Conservation (phyloP, 2,888 invertebrate species). For the Stramonita haemastoma region DNA sequence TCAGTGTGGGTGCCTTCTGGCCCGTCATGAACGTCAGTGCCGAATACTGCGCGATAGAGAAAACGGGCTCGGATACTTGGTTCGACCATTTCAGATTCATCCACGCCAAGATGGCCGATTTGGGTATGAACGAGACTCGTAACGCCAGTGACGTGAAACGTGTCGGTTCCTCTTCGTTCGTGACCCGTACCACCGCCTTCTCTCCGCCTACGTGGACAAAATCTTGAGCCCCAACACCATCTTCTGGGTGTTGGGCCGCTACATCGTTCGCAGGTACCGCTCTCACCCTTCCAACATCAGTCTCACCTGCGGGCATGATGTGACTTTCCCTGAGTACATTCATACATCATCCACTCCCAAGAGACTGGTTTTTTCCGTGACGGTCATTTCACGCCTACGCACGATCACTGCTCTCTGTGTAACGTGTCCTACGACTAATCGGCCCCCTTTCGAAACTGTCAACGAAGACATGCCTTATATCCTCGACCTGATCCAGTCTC, state of each 20-base stretch:
- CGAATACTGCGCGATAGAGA: slow-evolving; percentile 30
- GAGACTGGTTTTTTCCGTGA: slow-evolving; percentile 27
- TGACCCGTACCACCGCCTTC: slow-evolving; percentile 56
- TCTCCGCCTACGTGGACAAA: slow-evolving; percentile 46
- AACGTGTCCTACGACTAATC: slow-evolving; percentile 42
- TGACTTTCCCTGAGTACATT: slow-evolving; percentile 56
- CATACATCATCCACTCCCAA: slow-evolving; percentile 43
- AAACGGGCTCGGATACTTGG: slow-evolving; percentile 29
- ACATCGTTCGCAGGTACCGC: slow-evolving; percentile 49
- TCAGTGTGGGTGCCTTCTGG: background rate
- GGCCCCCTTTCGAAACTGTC: slow-evolving; percentile 51
- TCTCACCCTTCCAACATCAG: slow-evolving; percentile 40
- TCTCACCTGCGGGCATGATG: slow-evolving; percentile 58
- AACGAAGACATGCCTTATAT: slow-evolving; percentile 54
- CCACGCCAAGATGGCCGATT: background rate
- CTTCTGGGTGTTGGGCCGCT: slow-evolving; percentile 58
- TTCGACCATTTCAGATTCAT: background rate
- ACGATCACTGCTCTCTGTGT: slow-evolving; percentile 43
- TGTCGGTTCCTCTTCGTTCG: slow-evolving; percentile 57
- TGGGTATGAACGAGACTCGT: background rate
- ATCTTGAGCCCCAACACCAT: slow-evolving; percentile 61
- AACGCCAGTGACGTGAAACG: background rate
- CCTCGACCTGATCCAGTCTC: slow-evolving; percentile 33
- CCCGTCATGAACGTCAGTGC: slow-evolving; percentile 12
- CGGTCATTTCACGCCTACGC: slow-evolving; percentile 43